Conservation (phyloP, 1,140 invertebrate genomes). For the Bombus waltoni region DNA sequence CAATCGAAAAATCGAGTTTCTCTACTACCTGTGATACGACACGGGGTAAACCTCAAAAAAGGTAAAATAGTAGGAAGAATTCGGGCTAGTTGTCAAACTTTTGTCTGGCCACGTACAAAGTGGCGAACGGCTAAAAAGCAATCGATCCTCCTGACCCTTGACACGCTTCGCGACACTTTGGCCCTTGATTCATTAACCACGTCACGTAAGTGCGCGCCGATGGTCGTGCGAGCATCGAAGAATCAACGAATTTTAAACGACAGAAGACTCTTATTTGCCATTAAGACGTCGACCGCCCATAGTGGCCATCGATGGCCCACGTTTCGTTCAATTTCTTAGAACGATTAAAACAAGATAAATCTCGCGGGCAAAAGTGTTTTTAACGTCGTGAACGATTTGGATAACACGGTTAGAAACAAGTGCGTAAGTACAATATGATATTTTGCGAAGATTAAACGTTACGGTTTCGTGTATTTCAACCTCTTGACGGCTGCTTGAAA, state of each 20-base stretch:
- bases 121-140: slow-evolving; percentile 15
- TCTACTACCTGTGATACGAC: not conserved
- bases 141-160: slow-evolving; percentile 45
- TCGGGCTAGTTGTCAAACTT: slow-evolving; percentile 22
- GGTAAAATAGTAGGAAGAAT: not conserved
- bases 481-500: too few relatives aligned
- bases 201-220: not conserved
- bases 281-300: too few relatives aligned
- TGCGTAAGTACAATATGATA: too few relatives aligned
- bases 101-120: slow-evolving; percentile 11
- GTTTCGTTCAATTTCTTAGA: too few relatives aligned
- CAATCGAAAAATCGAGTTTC: slow-evolving; percentile 25
- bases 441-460: too few relatives aligned
- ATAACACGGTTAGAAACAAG: too few relatives aligned
- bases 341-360: too few relatives aligned
- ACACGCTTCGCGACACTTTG: slow-evolving; percentile 41
- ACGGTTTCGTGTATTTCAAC: too few relatives aligned
- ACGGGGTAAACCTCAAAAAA: not conserved
- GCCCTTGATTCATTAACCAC: slow-evolving; percentile 19
- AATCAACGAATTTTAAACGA: not conserved
- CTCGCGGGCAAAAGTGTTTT: too few relatives aligned
- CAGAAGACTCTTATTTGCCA: not conserved
- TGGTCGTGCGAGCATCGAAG: not conserved
- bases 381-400: too few relatives aligned
- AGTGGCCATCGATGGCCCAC: too few relatives aligned